phyloP scores from a whole-genome alignment of 2,888 invertebrate genomes.

The Ectropis crepuscularia region DNA sequence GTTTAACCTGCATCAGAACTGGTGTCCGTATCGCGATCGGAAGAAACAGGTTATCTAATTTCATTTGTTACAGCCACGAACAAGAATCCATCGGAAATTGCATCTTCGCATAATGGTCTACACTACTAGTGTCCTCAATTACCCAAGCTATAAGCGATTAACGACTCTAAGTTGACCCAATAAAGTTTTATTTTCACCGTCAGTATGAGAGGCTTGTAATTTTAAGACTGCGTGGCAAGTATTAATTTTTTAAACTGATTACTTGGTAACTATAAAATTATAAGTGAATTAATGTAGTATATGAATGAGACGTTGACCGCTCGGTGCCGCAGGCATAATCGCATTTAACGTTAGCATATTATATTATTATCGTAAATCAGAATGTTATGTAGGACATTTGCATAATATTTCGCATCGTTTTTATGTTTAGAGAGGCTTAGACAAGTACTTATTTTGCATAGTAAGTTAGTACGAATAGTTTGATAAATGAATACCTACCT shows the following conservation, averaged over 20 bases:
- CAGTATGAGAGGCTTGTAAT: constrained; percentile 13
- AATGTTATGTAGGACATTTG: constrained; percentile 14
- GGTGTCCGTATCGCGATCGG: constrained; percentile 19
- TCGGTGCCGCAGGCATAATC: constrained; percentile 4
- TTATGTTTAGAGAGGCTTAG: constrained; percentile 9
- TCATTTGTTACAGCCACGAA: constrained; percentile 53
- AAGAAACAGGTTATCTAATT: constrained; percentile 49
- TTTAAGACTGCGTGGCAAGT: constrained; percentile 29
- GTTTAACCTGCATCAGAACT: constrained; percentile 7
- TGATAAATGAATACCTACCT: constrained; percentile 1
- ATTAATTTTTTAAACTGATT: constrained; percentile 38
- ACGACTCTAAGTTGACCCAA: constrained; percentile 15
- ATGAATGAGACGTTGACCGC: constrained; percentile 28
- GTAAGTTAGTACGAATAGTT: not conserved
- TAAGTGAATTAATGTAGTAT: constrained; percentile 31
- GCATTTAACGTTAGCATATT: constrained; percentile 7
- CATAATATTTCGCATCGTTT: constrained; percentile 12
- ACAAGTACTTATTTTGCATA: constrained; percentile 9
- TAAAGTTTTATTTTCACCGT: constrained; percentile 5
- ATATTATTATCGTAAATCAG: constrained; percentile 17
- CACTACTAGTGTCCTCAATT: constrained; percentile 61
- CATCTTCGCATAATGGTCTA: constrained; percentile 69
- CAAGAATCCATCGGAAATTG: constrained; percentile 70
- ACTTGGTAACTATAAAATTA: constrained; percentile 34
- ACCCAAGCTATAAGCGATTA: constrained; percentile 50